Conservation (phyloP, 53 echinoderm and acorn worm genomes). For the Paracentrotus lividus region DNA sequence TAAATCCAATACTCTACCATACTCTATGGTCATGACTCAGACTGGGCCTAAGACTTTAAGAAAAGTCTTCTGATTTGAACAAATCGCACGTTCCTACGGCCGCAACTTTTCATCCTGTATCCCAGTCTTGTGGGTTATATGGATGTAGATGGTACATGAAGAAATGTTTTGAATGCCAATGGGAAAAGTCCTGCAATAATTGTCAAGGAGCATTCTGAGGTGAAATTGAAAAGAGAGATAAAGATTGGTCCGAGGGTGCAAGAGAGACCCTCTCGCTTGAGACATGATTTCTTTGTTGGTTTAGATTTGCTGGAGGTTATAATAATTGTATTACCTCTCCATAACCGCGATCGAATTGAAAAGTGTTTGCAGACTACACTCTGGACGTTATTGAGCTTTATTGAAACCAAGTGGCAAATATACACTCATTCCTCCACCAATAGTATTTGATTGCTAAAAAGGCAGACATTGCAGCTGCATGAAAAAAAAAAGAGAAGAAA, state of each 20-base stretch:
- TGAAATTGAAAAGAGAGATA: slow-evolving; percentile 26
- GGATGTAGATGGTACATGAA: neutral
- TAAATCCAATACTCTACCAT: slow-evolving; percentile 57
- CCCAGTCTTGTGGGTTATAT: neutral
- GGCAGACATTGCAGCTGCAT: slow-evolving; percentile 26
- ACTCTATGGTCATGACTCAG: slow-evolving; percentile 54
- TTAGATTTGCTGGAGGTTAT: slow-evolving; percentile 27
- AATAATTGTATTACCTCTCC: slow-evolving; percentile 51
- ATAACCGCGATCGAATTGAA: neutral
- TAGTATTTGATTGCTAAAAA: slow-evolving; percentile 16
- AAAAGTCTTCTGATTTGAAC: slow-evolving; percentile 8
- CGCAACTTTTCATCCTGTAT: neutral
- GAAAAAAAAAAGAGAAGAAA: neutral
- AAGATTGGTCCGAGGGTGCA: neutral
- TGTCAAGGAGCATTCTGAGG: slow-evolving; percentile 15
- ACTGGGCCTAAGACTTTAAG: slow-evolving; percentile 20
- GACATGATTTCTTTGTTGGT: slow-evolving; percentile 34
- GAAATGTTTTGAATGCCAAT: neutral
- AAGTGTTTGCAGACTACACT: slow-evolving; percentile 51
- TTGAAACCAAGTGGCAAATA: slow-evolving; percentile 65
- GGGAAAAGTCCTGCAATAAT: neutral
- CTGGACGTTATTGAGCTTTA: slow-evolving; percentile 37
- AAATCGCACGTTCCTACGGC: slow-evolving; percentile 29
- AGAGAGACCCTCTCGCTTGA: neutral
- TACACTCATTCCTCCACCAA: slow-evolving; percentile 16